A percentile compares a stretch with the other conserved stretches of the same genome.
Evolutionary conservation across 2,113 vertebrate species (phyloP).

Genomic region (Ammodytes dubius): DNA sequence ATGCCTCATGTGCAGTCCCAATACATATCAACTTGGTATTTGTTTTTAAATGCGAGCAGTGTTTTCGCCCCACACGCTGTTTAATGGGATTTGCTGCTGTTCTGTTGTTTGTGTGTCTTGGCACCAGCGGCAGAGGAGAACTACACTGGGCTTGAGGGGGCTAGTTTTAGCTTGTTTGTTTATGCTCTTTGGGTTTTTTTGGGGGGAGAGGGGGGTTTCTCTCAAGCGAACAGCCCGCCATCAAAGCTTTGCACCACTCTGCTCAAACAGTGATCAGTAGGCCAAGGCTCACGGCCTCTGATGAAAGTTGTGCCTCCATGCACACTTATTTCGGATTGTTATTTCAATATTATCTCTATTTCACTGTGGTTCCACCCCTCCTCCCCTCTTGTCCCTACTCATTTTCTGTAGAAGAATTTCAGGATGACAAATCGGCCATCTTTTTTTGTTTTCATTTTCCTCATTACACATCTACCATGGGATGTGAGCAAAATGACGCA

Average conservation of each 20-base stretch:
- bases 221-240: conserved; percentile 35
- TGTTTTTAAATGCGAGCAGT: conserved; percentile 63
- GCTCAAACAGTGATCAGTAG: conserved; percentile 54
- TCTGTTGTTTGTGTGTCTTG: conserved; percentile 70
- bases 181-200: conserved; percentile 27
- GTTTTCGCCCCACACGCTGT: conserved; percentile 62
- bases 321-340: conserved; percentile 38
- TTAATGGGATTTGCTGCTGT: conserved; percentile 62
- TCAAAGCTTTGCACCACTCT: conserved; percentile 57
- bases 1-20: conserved; percentile 50
- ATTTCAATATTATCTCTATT: conserved; percentile 45
- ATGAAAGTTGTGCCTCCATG: conserved; percentile 46
- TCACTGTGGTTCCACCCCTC: background rate
- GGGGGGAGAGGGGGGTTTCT: background rate
- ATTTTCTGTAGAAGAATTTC: conserved; percentile 51
- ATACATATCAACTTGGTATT: conserved; percentile 64
- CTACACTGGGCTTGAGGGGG: conserved; percentile 64
- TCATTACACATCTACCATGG: conserved; percentile 36
- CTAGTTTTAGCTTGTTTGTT: conserved; percentile 65
- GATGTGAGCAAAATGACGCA: conserved; percentile 55
- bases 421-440: conserved; percentile 28
- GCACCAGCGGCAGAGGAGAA: conserved; percentile 65
- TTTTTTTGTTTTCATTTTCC: conserved; percentile 45
- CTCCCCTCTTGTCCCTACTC: background rate
- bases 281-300: conserved; percentile 47